Evolutionary conservation across 2,113 vertebrate genomes (phyloP).

Genomic region (Pteropus alecto): DNA sequence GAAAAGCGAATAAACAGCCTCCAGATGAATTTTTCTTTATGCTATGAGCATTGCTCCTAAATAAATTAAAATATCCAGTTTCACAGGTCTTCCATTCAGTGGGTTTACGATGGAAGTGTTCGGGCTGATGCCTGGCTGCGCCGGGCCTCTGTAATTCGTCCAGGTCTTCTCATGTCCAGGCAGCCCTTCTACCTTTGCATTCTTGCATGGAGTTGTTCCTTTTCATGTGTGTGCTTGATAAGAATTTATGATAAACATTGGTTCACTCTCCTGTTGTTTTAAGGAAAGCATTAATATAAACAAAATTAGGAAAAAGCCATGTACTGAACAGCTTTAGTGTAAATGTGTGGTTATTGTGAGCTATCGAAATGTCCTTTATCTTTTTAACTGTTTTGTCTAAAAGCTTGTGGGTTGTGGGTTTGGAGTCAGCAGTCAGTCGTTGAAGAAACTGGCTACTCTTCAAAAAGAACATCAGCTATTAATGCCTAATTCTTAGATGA

Average conservation of each 20-base stretch:
- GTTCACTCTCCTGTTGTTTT: not conserved
- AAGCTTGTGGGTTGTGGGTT: not conserved
- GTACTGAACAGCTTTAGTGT: not conserved
- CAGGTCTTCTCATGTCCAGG: not conserved
- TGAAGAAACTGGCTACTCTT: not conserved
- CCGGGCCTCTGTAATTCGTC: not conserved
- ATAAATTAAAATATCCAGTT: not conserved
- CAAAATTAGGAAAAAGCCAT: not conserved
- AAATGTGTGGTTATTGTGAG: not conserved
- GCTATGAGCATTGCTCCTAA: not conserved
- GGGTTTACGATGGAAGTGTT: not conserved
- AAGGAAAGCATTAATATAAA: not conserved
- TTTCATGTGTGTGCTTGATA: not conserved
- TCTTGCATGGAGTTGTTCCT: not conserved
- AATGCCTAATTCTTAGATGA: not conserved
- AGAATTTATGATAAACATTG: not conserved
- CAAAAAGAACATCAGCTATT: not conserved
- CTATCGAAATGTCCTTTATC: not conserved
- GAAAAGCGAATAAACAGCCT: constrained; percentile 26
- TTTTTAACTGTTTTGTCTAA: not conserved
- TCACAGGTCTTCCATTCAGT: not conserved
- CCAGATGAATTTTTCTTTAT: constrained; percentile 1
- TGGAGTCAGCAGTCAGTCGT: not conserved
- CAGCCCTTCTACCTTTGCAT: not conserved
- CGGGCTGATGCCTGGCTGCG: not conserved